Base-by-base conservation (phyloP, 2,888 invertebrate genomes). In the Monoplex corrugatus region DNA sequence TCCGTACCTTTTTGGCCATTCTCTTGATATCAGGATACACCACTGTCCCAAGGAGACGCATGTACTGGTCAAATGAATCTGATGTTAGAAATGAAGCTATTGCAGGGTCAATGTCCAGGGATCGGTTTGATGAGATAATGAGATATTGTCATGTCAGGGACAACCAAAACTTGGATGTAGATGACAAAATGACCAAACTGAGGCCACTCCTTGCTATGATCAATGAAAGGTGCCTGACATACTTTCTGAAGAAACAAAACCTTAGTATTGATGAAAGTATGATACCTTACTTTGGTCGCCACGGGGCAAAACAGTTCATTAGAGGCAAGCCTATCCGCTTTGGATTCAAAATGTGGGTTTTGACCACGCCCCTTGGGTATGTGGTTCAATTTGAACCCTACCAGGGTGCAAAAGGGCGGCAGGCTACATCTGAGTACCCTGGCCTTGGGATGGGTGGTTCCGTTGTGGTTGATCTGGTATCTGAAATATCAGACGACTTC, bases 261-360 rank as follows among this genome's bases (percentile, higher is more conserved):
- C 89, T 91, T 23, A 38, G 87, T 80, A 84, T 95, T 90, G 95
- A 95, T 92, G 95, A 95, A 91, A 91, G 93, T 19, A 95, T 95
- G 95, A 92, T 94, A 32, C 94, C 95, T 35, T 96, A 96, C 90
- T 96, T 93, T 92, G 95, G 93, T 19, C 44, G 87, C 43, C 93
- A 93, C 88, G 89, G 92, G 38, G 86, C 89, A 23, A 92, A 92
- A 86, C 92, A 92, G 86, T 92, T 89, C 78, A 92, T 91, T 32
- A 87, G 90, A 50, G 92, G 93, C 45, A 93, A 93, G 87, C 92
- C 92, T 28, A 91, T 93, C 32, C 45, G 92, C 28, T 92, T 91
- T 91, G 92, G 93, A 2, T 94, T 90, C 87, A 94, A 92, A 87
- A 84, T 92, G 75, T 92, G 91, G 92, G 86, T 87, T 32, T 78